Percentiles rank a stretch among this genome's conserved stretches.
Conservation (phyloP, 1,140 invertebrate species). For the Cotesia chilonis region DNA sequence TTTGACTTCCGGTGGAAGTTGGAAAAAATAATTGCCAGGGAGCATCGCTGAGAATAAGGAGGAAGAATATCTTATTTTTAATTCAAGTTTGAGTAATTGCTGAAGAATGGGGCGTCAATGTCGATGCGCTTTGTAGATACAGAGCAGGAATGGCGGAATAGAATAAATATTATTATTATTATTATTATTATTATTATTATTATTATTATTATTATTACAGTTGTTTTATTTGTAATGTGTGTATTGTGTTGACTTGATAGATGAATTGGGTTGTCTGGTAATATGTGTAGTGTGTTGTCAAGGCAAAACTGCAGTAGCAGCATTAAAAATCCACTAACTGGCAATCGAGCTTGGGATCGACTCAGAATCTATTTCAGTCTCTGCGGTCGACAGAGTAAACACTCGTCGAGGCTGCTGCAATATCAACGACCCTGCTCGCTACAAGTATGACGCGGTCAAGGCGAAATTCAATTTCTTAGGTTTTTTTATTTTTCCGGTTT, state of each 20-base stretch:
- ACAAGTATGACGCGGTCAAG: constrained; percentile 48
- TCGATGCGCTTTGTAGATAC: no score
- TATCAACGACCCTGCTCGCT: constrained; percentile 49
- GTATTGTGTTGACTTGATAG: background rate
- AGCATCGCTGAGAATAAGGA: no score
- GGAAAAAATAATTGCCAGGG: no score
- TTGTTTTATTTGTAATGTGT: background rate
- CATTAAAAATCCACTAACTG: background rate
- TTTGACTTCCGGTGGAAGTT: no score
- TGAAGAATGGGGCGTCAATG: no score
- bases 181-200: background rate
- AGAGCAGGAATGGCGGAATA: no score
- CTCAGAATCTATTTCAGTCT: constrained; percentile 16
- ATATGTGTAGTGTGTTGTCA: background rate
- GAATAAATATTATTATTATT: no score
- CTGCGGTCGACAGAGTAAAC: constrained; percentile 45
- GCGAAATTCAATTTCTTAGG: constrained; percentile 35
- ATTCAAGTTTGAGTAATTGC: no score
- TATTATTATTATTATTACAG: background rate
- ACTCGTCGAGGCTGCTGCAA: constrained; percentile 31
- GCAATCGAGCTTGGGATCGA: constrained; percentile 6
- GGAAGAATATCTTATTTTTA: no score
- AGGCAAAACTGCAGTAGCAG: constrained; percentile 8
- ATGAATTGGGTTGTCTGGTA: background rate
- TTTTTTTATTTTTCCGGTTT: background rate